Evolutionary conservation across 2,113 vertebrate species (phyloP).

Genomic region (Parotia lawesii): DNA sequence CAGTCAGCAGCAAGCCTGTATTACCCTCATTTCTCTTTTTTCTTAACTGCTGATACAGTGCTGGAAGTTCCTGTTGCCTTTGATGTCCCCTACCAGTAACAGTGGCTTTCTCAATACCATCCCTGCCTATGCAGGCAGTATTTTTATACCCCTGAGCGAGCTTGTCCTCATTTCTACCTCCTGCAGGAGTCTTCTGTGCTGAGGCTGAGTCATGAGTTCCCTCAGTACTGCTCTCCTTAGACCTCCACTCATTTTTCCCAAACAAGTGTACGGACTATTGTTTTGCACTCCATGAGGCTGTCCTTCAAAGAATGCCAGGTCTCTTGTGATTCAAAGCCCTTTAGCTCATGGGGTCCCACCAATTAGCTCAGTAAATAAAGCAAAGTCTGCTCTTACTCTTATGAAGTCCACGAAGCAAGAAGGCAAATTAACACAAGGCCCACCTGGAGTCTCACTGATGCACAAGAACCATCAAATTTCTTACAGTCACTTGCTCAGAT

Average conservation of each 20-base stretch:
- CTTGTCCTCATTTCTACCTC: not conserved
- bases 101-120: not conserved
- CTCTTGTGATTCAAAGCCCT: not conserved
- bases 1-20: not conserved
- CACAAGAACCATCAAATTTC: not conserved
- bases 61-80: not conserved
- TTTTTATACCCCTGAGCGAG: not conserved
- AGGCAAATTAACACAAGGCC: not conserved
- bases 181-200: not conserved
- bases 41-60: not conserved
- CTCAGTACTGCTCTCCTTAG: not conserved
- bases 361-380: not conserved
- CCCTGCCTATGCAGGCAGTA: not conserved
- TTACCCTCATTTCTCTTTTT: not conserved
- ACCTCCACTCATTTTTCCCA: not conserved
- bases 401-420: not conserved
- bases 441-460: not conserved
- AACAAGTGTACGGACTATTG: not conserved
- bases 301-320: not conserved
- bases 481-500: not conserved
- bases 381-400: not conserved
- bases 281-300: not conserved
- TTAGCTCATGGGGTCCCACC: not conserved
- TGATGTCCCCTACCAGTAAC: not conserved
- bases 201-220: not conserved